phyloP scores from a whole-genome alignment of 1,140 invertebrate genomes.

The Drosophila ogumai region DNA sequence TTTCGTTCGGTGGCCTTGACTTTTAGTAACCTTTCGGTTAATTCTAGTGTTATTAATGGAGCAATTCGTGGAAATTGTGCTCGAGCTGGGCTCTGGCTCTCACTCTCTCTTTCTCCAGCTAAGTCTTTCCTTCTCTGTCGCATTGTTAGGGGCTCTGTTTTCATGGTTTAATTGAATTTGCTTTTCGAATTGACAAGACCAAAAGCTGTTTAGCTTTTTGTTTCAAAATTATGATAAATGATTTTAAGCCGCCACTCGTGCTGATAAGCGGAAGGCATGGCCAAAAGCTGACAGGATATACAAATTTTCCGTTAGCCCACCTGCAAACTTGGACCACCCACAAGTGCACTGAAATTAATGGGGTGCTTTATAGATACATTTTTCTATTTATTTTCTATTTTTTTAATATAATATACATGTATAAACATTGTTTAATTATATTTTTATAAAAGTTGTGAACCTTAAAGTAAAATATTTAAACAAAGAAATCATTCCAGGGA shows the following conservation, averaged over 20 bases:
- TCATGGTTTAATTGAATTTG: slow-evolving; percentile 69
- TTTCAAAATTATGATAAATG: slow-evolving; percentile 59
- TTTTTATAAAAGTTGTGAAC: background rate
- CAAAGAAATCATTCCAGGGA: too few species aligned
- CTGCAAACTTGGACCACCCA: background rate
- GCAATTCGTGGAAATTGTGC: slow-evolving; percentile 68
- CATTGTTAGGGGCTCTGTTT: slow-evolving; percentile 13
- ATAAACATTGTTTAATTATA: too few species aligned
- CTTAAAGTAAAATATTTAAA: background rate
- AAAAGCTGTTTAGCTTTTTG: slow-evolving; percentile 3
- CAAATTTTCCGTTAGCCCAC: slow-evolving; percentile 20
- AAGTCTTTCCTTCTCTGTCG: background rate
- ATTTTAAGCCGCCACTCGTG: slow-evolving; percentile 20
- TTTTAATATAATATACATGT: too few species aligned
- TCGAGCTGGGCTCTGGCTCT: background rate
- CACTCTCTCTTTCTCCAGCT: background rate
- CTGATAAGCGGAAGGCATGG: slow-evolving; percentile 8
- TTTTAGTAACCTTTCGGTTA: slow-evolving; percentile 80
- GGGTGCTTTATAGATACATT: background rate
- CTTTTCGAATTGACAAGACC: slow-evolving; percentile 48
- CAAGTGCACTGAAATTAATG: background rate
- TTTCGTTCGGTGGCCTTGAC: slow-evolving; percentile 72
- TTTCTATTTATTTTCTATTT: background rate
- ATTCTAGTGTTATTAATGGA: slow-evolving; percentile 81
- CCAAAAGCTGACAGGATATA: slow-evolving; percentile 30